Evolutionary conservation across 2,113 vertebrate species (phyloP), one percentile per base, ranked within the genome.

Genomic region (Scartelaos histophorus): DNA sequence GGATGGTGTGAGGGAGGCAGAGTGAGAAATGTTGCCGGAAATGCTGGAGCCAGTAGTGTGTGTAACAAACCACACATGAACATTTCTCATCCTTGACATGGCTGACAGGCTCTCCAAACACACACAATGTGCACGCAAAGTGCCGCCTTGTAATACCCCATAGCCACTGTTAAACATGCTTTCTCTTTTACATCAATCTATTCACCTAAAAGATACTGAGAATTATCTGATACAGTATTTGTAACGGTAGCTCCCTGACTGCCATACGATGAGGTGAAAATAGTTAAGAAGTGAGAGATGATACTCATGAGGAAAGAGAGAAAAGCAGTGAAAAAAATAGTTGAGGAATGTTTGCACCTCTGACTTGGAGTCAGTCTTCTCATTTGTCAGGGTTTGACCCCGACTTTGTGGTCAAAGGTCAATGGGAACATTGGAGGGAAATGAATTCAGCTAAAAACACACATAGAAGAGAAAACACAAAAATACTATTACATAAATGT

Each of bases 381-480:
- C 88, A 90, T 92, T 92, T 92, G 86, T 92, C 90, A 91, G 80
- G 80, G 82, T 83, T 90, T 90, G 86, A 90, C 88, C 91, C 69
- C 68, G 22, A 45, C 75, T 78, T 54, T 17, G 34, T 71, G 82
- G 85, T 86, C 76, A 84, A 71, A 87, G 86, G 86, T 88, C 80
- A 82, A 69, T 81, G 75, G 80, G 81, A 89, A 88, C 82, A 88
- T 87, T 81, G 81, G 79, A 92, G 71, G 78, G 74, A 89, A 82
- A 85, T 73, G 29, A 73, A 76, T 81, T 78, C 0, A 56, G 74
- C 79, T 78, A 78, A 29, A 80, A 73, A 6, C 75, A 68, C 61
- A 62, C 34, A 80, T 12, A 67, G 34, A 74, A 21, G 38, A 83
- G 79, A 66, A 82, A 84, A 88, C 78, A 87, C 80, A n/a, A n/a